These are phyloP conservation scores for Priocnemis perturbator DNA, from an alignment of 2,888 invertebrate species.

Conservation along the genomic window DNA sequence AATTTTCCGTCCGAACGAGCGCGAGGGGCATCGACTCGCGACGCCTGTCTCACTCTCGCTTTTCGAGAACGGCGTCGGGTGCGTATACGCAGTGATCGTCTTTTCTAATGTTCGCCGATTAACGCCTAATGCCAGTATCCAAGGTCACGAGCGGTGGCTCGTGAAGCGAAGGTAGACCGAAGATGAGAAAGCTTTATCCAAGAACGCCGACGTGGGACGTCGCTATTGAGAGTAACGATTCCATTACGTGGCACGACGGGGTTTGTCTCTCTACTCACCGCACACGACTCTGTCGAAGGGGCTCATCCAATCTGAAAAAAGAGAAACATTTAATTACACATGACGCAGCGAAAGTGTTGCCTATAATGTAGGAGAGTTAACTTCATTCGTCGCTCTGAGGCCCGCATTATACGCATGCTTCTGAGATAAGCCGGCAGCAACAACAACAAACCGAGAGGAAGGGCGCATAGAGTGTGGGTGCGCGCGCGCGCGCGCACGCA, in stretches of 20 bases:
- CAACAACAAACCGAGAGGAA: constrained; percentile 2
- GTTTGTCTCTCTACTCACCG: constrained; percentile 83
- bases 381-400: constrained; percentile 18
- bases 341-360: too few species aligned
- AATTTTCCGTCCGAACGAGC: background rate
- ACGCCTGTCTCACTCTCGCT: too few species aligned
- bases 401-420: constrained; percentile 35
- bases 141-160: constrained; percentile 8
- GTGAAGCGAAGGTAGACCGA: too few species aligned
- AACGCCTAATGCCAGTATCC: background rate
- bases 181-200: too few species aligned
- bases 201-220: too few species aligned
- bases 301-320: constrained; percentile 95
- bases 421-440: constrained; percentile 31
- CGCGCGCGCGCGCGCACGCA: constrained; percentile 16
- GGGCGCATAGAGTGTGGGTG: background rate
- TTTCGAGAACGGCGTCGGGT: background rate
- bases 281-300: constrained; percentile 96
- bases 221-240: too few species aligned
- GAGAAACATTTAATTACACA: constrained; percentile 50
- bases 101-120: background rate
- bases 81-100: background rate
- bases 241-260: background rate
- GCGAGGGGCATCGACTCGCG: background rate
- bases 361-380: too few species aligned